These are phyloP conservation scores for Hylia prasina DNA, from an alignment of 2,113 vertebrate genomes.

Conservation along the genomic window DNA sequence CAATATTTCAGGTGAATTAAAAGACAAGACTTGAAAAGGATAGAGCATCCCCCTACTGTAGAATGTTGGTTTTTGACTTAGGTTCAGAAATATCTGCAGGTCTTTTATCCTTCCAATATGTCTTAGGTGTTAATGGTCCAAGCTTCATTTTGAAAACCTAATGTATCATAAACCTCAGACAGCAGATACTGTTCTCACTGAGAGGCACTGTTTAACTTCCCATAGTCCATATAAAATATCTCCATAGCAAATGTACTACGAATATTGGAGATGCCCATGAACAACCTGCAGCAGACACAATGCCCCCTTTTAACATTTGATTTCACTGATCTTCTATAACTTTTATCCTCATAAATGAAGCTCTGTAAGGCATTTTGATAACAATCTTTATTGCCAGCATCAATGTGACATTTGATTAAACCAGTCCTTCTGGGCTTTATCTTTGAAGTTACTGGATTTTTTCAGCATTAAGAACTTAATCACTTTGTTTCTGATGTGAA, in stretches of 20 bases:
- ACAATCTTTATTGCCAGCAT: neutral
- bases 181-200: neutral
- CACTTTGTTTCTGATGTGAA: conserved; percentile 39
- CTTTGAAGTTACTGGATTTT: conserved; percentile 38
- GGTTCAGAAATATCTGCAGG: neutral
- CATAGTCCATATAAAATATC: neutral
- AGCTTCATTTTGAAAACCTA: neutral
- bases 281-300: neutral
- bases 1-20: conserved; percentile 19
- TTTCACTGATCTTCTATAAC: neutral
- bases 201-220: neutral
- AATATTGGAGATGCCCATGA: neutral
- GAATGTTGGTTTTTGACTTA: neutral
- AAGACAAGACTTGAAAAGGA: conserved; percentile 6
- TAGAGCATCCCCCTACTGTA: neutral
- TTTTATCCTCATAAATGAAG: neutral
- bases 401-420: conserved; percentile 51
- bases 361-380: neutral
- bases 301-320: neutral
- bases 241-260: neutral
- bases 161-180: neutral
- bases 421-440: conserved; percentile 9
- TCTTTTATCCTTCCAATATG: neutral
- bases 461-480: conserved; percentile 51
- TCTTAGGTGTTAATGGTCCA: neutral